phyloP scores from a whole-genome alignment of 2,113 vertebrate genomes.

The Bolborhynchus lineola region DNA sequence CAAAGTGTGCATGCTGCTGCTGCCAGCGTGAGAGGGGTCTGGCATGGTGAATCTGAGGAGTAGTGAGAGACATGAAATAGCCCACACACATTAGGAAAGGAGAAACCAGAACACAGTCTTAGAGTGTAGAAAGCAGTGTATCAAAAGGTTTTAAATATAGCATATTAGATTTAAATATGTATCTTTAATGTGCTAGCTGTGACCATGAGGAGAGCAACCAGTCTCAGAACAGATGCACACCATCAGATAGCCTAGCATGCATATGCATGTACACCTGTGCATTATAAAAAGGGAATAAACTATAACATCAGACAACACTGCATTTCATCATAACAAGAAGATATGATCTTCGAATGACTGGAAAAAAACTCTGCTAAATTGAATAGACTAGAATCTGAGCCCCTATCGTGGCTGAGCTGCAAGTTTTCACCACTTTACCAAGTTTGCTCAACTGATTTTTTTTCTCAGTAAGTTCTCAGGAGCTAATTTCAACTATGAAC shows the following conservation, averaged over 20 bases:
- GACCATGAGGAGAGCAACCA: neutral
- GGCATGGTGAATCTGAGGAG: constrained; percentile 16
- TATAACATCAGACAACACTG: neutral
- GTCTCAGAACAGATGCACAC: neutral
- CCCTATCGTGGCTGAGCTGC: neutral
- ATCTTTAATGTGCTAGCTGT: neutral
- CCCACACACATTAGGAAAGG: constrained; percentile 47
- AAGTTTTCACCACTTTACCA: neutral
- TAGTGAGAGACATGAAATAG: constrained; percentile 49
- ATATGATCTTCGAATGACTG: neutral
- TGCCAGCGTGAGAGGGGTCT: constrained; percentile 48
- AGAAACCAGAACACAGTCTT: neutral
- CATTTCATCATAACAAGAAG: neutral
- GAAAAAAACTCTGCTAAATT: neutral
- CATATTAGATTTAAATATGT: neutral
- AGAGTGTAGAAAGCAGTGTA: neutral
- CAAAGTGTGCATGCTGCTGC: neutral
- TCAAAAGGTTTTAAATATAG: neutral
- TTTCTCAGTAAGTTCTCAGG: neutral
- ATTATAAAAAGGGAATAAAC: neutral
- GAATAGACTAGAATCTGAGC: neutral
- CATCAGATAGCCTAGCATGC: neutral
- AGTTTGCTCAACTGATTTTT: neutral
- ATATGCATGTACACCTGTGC: neutral
- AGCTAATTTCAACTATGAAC: neutral